Percentiles rank a stretch among this genome's conserved stretches.
Evolutionary conservation across 2,797 vertebrate species (phyloP).

Genomic region (Gymnopithys bicolor): DNA sequence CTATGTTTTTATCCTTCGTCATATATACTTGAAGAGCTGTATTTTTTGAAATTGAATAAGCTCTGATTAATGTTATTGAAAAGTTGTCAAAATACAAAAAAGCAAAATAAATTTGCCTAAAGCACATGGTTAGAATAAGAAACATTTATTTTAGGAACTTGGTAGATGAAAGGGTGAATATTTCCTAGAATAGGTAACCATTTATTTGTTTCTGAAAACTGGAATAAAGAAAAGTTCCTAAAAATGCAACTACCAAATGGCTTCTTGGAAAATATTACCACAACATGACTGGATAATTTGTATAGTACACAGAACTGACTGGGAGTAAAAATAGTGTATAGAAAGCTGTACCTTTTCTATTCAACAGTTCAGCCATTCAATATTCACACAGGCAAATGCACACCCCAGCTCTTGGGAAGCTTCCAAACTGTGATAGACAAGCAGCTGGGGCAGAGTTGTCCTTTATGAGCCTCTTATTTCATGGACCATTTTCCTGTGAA

Average conservation of each 20-base stretch:
- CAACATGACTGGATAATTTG: background rate
- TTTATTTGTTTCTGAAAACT: background rate
- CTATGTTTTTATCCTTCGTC: background rate
- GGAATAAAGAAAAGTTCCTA: background rate
- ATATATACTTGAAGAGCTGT: background rate
- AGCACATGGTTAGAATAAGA: background rate
- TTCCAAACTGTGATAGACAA: background rate
- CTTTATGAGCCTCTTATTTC: background rate
- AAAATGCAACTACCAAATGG: background rate
- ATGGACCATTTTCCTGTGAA: background rate
- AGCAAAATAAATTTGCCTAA: background rate
- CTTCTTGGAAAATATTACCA: constrained; percentile 10
- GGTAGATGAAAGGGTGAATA: background rate
- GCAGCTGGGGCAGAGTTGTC: background rate
- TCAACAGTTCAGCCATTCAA: background rate
- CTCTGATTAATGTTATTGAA: background rate
- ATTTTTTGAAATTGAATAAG: background rate
- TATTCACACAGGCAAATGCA: background rate
- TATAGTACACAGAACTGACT: background rate
- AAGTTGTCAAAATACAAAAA: background rate
- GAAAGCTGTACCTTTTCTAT: background rate
- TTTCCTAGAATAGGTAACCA: background rate
- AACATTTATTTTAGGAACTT: background rate
- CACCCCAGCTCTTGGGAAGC: background rate
- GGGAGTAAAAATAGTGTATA: background rate